phyloP scores from a whole-genome alignment of 64 coral and sea anemone genomes.

The Platygyra sinensis region DNA sequence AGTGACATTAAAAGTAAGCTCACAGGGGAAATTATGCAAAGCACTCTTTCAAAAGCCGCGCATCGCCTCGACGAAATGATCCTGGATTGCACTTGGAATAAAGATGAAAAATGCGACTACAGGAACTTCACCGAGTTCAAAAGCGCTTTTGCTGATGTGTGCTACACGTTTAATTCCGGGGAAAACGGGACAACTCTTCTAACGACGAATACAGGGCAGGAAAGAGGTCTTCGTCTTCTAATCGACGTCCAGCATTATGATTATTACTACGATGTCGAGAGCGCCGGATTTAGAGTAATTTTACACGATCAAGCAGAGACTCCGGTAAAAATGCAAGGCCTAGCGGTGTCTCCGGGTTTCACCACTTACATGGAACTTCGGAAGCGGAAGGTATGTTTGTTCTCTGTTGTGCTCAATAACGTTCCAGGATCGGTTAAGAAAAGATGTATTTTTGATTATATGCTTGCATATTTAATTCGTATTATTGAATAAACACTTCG shows the following conservation, averaged over 20 bases:
- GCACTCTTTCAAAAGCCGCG: constrained; percentile 51
- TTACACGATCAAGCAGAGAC: constrained; percentile 87
- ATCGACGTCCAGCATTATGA: constrained; percentile 83
- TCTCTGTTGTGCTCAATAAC: neutral
- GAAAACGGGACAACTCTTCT: constrained; percentile 26
- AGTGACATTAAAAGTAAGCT: constrained; percentile 32
- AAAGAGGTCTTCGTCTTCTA: constrained; percentile 66
- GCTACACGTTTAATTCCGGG: constrained; percentile 88
- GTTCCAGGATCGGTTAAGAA: neutral
- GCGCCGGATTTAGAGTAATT: constrained; percentile 83
- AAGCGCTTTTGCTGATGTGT: constrained; percentile 70
- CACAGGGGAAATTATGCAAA: constrained; percentile 57
- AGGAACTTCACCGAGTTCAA: constrained; percentile 76
- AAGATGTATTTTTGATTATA: neutral
- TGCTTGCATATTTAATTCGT: neutral
- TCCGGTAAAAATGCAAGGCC: constrained; percentile 83
- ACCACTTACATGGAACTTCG: constrained; percentile 88
- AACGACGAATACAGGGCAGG: constrained; percentile 49
- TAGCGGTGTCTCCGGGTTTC: constrained; percentile 77
- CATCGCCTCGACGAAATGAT: constrained; percentile 80
- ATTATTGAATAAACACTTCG: neutral
- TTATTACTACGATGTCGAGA: constrained; percentile 80
- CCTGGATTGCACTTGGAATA: constrained; percentile 63
- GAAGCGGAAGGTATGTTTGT: constrained; percentile 58
- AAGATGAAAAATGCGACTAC: constrained; percentile 43